A percentile compares a stretch with the other conserved stretches of the same genome.
Conservation (phyloP, 2,113 vertebrate genomes). For the Promerops cafer region DNA sequence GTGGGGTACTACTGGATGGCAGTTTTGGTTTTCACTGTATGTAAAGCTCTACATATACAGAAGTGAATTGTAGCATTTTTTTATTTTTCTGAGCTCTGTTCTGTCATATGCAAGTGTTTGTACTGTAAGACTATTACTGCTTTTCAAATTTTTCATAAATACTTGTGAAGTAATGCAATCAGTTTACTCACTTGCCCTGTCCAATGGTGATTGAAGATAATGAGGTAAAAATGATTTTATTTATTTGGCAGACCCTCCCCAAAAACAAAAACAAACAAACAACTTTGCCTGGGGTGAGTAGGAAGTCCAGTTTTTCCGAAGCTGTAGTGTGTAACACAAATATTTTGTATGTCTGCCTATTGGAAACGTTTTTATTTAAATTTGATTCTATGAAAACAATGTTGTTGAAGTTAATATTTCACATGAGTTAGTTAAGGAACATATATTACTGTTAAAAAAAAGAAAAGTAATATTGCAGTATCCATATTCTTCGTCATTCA, state of each 20-base stretch:
- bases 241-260: constrained; percentile 65
- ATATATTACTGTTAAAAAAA: background rate
- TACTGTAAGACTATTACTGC: constrained; percentile 47
- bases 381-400: constrained; percentile 28
- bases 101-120: constrained; percentile 27
- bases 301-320: constrained; percentile 63
- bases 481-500: background rate
- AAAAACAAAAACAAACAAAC: constrained; percentile 68
- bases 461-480: background rate
- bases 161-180: constrained; percentile 47
- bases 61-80: background rate
- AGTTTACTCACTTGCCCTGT: constrained; percentile 61
- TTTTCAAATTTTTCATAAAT: constrained; percentile 47
- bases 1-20: background rate
- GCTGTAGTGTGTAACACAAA: constrained; percentile 62
- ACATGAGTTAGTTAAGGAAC: background rate
- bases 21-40: background rate
- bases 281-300: constrained; percentile 64
- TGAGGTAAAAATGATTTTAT: constrained; percentile 67
- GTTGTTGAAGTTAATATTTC: constrained; percentile 17
- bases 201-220: constrained; percentile 64
- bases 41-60: constrained; percentile 3
- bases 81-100: background rate
- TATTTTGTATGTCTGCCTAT: constrained; percentile 64
- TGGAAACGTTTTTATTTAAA: constrained; percentile 55